A percentile compares a stretch with the other conserved stretches of the same genome.
These are phyloP conservation scores for Polydrusus cervinus DNA, from an alignment of 2,888 invertebrate species.

Conservation along the genomic window DNA sequence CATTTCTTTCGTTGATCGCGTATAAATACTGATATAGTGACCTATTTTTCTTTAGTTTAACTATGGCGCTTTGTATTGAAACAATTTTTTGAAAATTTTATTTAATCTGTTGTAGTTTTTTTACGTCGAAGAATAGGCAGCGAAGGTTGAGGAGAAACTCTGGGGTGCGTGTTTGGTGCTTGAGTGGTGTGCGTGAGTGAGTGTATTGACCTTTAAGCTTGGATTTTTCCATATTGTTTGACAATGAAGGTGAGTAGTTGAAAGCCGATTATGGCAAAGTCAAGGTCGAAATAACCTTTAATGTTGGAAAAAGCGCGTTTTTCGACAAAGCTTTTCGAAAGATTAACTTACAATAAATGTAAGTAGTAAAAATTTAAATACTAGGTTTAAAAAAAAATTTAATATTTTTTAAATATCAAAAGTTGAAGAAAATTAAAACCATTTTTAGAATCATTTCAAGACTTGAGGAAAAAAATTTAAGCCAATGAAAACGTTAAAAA, in stretches of 20 bases:
- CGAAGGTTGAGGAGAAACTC: neutral
- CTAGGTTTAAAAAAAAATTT: too few species aligned
- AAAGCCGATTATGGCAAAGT: neutral
- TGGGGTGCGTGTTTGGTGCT: neutral
- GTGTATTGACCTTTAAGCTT: slow-evolving; percentile 13
- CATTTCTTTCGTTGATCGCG: slow-evolving; percentile 53
- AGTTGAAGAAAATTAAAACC: too few species aligned
- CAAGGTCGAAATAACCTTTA: too few species aligned
- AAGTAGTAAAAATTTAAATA: too few species aligned
- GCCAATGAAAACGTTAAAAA: too few species aligned
- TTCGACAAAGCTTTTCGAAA: too few species aligned
- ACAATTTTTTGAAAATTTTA: neutral
- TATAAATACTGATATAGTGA: slow-evolving; percentile 70
- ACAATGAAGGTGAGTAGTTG: slow-evolving; percentile 23
- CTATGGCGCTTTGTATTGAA: slow-evolving; percentile 38
- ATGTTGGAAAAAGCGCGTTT: too few species aligned
- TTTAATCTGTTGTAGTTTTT: neutral
- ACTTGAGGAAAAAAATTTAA: too few species aligned
- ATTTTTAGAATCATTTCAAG: too few species aligned
- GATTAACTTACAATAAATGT: too few species aligned
- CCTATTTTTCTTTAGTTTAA: slow-evolving; percentile 70
- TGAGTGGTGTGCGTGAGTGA: slow-evolving; percentile 10
- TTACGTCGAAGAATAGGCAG: neutral
- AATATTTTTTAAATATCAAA: too few species aligned
- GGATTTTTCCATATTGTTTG: slow-evolving; percentile 21